Base-by-base conservation (phyloP, 1,140 invertebrate genomes). In the Hermetia illucens region DNA sequence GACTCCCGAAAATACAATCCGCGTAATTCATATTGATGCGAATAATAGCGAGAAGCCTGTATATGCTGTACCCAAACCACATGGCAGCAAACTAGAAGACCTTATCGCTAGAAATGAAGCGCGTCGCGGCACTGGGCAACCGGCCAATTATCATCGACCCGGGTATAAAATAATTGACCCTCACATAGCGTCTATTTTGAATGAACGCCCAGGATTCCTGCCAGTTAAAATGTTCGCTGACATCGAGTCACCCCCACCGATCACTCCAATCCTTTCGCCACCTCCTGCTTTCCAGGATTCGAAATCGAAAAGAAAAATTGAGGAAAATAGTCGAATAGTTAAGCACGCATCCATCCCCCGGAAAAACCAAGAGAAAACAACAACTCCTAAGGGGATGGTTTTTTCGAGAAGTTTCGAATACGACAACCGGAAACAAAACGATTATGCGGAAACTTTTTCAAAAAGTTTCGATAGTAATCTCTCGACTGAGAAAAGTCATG, bases 201-300 rank as follows among this genome's bases (percentile, higher is more conserved):
- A 58, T 22, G 57, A 60, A 21, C 50, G 58, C 18, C 58, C 58
- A 1, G 57, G 53, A 12, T 61, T 58, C 35, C 40, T 61, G 24
- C 58, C 57, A 9, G 55, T 61, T 0, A 54, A 51, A 21, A 54
- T 44, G 21, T 40, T 47, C 18, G 42, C 47, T 17, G 55, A 55
- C 27, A 35, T 48, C 19, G 58, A 61, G 20, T 52, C 62, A 1
- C 61, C 61, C 22, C 61, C 62, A 13, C 61, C 63, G 21, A 52
- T 60, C 5, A 67, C 64, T 1, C 64, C 65, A 3, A 67, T 67
- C 37, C 51, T 67, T 9, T 66, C 64, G 20, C 65, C 65, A n/a
- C 65, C 65, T 8, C 65, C 64, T 15, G 65, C 65, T 20, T 67
- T 67, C 40, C 64, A 65, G 44, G 63, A 65, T 40, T 49, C 51